These are phyloP conservation scores for Nymphalis c-album DNA, from an alignment of 2,888 invertebrate genomes.

Conservation along the genomic window DNA sequence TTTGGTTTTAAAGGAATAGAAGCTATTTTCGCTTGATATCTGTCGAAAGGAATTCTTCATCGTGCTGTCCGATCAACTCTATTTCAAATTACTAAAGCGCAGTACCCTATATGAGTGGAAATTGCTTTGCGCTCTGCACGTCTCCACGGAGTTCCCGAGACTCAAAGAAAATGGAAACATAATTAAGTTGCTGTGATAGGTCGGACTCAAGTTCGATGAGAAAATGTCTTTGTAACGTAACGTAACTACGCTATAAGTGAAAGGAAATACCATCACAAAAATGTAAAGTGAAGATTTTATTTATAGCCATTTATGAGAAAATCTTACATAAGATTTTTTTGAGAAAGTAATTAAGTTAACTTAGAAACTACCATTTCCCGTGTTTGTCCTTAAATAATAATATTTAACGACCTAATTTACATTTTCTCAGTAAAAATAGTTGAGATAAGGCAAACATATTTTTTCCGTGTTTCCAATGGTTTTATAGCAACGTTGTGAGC, in stretches of 20 bases:
- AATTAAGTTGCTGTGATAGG: constrained; percentile 41
- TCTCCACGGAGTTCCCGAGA: constrained; percentile 38
- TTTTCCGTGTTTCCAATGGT: constrained; percentile 13
- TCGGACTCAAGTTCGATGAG: constrained; percentile 25
- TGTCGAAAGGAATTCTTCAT: constrained; percentile 26
- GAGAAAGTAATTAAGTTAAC: background rate
- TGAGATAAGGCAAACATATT: constrained; percentile 10
- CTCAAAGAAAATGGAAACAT: constrained; percentile 41
- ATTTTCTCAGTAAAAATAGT: constrained; percentile 4
- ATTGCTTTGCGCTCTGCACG: constrained; percentile 39
- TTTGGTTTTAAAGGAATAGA: background rate
- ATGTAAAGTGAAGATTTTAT: constrained; percentile 6
- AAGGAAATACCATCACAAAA: constrained; percentile 15
- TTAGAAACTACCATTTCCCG: background rate
- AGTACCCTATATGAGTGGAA: constrained; percentile 37
- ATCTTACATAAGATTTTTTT: background rate
- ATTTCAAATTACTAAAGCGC: constrained; percentile 39
- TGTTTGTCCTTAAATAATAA: background rate
- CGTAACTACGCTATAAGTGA: constrained; percentile 8
- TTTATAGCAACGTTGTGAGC: constrained; percentile 38
- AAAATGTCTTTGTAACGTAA: constrained; percentile 25
- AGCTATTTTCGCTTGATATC: constrained; percentile 9
- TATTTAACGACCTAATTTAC: background rate
- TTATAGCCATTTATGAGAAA: background rate
- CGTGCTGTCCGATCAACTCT: constrained; percentile 36